A percentile compares a stretch with the other conserved stretches of the same genome.
These are phyloP conservation scores for Microtus ochrogaster DNA, from an alignment of 2,113 vertebrate genomes.

Conservation along the genomic window DNA sequence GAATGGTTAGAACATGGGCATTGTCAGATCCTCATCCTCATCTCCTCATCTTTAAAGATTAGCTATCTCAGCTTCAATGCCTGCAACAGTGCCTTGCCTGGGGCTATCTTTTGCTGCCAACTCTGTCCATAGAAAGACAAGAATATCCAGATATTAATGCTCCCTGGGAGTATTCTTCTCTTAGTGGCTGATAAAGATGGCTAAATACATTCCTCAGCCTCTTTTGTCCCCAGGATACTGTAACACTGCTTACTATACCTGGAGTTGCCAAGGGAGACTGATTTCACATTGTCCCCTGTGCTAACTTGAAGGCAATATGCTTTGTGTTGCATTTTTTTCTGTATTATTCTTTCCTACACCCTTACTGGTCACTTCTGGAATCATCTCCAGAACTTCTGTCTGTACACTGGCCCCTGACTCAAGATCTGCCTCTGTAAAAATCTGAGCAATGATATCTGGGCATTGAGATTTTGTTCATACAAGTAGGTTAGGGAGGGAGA, in stretches of 20 bases:
- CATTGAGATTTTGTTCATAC: not conserved
- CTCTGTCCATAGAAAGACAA: constrained; percentile 17
- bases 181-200: not conserved
- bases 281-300: not conserved
- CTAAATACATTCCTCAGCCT: not conserved
- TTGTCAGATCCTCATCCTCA: not conserved
- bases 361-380: constrained; percentile 28
- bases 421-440: not conserved
- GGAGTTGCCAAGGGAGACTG: not conserved
- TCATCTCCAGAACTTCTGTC: not conserved
- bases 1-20: not conserved
- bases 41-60: not conserved
- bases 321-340: constrained; percentile 41
- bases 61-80: not conserved
- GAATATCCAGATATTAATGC: not conserved
- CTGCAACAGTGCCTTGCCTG: not conserved
- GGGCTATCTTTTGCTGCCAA: not conserved
- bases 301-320: not conserved
- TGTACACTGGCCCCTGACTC: not conserved
- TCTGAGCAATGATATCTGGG: not conserved
- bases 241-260: not conserved
- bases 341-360: not conserved
- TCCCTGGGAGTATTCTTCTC: not conserved
- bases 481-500: not conserved
- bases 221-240: not conserved